Evolutionary conservation across 2,888 invertebrate genomes (phyloP).

Genomic region (Meghimatium bilineatum): DNA sequence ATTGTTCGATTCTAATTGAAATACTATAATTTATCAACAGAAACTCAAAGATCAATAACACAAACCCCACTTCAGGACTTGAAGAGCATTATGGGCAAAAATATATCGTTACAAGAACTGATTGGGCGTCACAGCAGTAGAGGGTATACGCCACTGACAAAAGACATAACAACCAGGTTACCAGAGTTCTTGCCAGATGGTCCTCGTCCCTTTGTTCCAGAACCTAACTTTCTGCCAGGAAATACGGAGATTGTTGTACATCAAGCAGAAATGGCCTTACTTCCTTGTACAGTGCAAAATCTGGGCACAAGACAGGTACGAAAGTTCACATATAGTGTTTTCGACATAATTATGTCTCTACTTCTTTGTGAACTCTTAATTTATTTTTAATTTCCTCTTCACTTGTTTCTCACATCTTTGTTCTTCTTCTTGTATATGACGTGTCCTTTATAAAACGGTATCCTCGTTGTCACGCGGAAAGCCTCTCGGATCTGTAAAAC

Average conservation of each 20-base stretch:
- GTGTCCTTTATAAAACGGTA: no score
- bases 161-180: conserved; percentile 25
- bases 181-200: conserved; percentile 42
- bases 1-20: not conserved
- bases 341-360: not conserved
- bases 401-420: no score
- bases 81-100: not conserved
- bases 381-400: no score
- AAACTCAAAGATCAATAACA: not conserved
- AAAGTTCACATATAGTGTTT: not conserved
- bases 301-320: conserved; percentile 57
- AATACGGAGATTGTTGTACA: conserved; percentile 51
- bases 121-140: conserved; percentile 3
- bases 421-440: no score
- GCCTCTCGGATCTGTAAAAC: no score
- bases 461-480: no score
- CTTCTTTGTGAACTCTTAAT: not conserved
- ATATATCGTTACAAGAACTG: not conserved
- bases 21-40: not conserved
- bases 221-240: conserved; percentile 47
- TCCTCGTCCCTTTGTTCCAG: conserved; percentile 37
- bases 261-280: conserved; percentile 52
- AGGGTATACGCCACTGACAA: not conserved
- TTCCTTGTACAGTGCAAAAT: conserved; percentile 55
- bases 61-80: not conserved